Evolutionary conservation across 1,140 invertebrate genomes (phyloP), one percentile per base, ranked within the genome.

Genomic region (Pseudomyrmex pallidus): DNA sequence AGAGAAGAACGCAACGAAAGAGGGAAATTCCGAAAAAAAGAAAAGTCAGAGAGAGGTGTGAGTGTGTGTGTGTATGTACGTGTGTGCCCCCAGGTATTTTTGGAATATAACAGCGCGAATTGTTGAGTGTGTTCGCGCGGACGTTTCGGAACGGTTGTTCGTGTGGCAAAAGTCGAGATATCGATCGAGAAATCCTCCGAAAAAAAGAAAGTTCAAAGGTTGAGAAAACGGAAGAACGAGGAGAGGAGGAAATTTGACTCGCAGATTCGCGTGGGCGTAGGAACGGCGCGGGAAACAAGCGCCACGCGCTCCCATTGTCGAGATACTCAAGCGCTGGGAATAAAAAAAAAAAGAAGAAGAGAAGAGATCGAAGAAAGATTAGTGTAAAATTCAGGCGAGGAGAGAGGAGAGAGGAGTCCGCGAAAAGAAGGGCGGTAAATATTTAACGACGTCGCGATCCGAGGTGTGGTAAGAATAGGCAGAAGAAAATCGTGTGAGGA

Each of bases 391-490:
- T 2, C 46, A 22, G 13, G 13, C 7, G 17, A 67, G 20, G 7
- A 48, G 7, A 48, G 66, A 15, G 5, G 15, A 66, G 44, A 68
- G 57, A 13, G 35, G 10, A 35, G 25, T 74, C 44, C 9, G 2
- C 44, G 54, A 20, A 12, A 70, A 35, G 64, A 72, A 17, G 44
- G 35, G 44, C 76, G 54, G 35, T 48, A 80, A 80, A 61, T 80
- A 80, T 80, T 72, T 80, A 80, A 80, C 70, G 44, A 70, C 44
- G 68, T 50, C 44, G 57, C 52, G 74, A 50, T 76, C 22, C 22
- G n/a, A 25, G 74, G 63, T 77, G 63, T 67, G 74, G 76, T 80
- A 72, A 72, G 35, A 72, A 54, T 64, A 78, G 63, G 44, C 44
- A n/a, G 20, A 12, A 17, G 22, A n/a, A n/a, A n/a, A 61, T 80